Evolutionary conservation across 2,888 invertebrate species (phyloP).

Genomic region (Alviniconcha strummeri): DNA sequence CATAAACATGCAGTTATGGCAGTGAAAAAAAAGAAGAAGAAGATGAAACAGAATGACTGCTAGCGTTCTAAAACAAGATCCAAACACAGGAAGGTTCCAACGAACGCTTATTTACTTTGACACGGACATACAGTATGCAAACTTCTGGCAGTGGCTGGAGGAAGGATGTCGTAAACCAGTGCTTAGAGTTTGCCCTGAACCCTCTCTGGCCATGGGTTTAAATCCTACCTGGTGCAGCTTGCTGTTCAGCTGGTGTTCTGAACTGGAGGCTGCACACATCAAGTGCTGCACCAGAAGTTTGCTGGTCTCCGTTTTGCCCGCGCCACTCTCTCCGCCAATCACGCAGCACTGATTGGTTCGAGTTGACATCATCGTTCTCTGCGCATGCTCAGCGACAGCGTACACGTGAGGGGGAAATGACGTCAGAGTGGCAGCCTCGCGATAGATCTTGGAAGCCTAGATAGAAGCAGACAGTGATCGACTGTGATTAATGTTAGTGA

Average conservation of each 20-base stretch:
- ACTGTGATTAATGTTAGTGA: no score
- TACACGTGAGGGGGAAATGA: slow-evolving; percentile 67
- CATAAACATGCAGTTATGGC: no score
- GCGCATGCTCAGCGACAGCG: slow-evolving; percentile 64
- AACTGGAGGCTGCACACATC: slow-evolving; percentile 50
- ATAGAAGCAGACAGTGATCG: no score
- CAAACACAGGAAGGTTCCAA: no score
- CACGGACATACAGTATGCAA: no score
- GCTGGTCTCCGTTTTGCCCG: slow-evolving; percentile 66
- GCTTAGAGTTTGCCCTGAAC: no score
- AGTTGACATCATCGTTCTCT: slow-evolving; percentile 53
- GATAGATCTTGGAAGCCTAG: slow-evolving; percentile 53
- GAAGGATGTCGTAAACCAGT: no score
- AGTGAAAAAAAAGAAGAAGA: no score
- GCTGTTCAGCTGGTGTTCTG: slow-evolving; percentile 54
- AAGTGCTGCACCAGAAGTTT: slow-evolving; percentile 64
- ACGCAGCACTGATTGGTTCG: slow-evolving; percentile 66
- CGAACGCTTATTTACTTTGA: no score
- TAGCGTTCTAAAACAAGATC: no score
- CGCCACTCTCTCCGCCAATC: slow-evolving; percentile 71
- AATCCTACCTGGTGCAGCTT: slow-evolving; percentile 62
- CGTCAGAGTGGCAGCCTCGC: slow-evolving; percentile 26
- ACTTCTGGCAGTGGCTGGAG: no score
- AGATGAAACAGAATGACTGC: no score
- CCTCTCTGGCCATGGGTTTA: neutral